A percentile compares a stretch with the other conserved stretches of the same genome.
Evolutionary conservation across 2,888 invertebrate species (phyloP).

Genomic region (Himalopsyche anomala): DNA sequence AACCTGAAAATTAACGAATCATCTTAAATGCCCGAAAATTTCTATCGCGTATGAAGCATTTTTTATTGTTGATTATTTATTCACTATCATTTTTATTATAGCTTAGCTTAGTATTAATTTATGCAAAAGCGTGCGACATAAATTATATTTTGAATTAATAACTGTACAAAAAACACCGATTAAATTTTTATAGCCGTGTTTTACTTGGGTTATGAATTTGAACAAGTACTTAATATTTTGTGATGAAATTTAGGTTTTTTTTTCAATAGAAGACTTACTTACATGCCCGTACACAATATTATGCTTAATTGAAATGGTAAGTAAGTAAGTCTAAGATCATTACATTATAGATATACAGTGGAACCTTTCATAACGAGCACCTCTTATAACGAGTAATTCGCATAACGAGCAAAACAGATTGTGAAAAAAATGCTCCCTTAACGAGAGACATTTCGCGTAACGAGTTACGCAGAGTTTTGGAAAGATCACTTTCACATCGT

Average conservation of each 20-base stretch:
- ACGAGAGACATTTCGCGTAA: too few species aligned
- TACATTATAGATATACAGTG: too few species aligned
- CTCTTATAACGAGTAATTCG: too few species aligned
- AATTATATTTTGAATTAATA: background rate
- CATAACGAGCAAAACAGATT: too few species aligned
- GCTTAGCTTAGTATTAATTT: background rate
- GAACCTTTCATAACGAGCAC: too few species aligned
- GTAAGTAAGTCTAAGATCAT: too few species aligned
- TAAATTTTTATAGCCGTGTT: background rate
- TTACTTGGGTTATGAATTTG: background rate
- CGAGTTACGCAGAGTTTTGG: too few species aligned
- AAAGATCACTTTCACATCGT: too few species aligned
- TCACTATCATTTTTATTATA: background rate
- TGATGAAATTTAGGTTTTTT: background rate
- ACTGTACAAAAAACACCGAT: background rate
- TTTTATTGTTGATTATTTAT: slow-evolving; percentile 8
- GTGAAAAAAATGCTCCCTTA: too few species aligned
- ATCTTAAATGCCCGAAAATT: background rate
- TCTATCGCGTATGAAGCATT: background rate
- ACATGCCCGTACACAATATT: too few species aligned
- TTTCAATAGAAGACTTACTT: too few species aligned
- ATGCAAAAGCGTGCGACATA: slow-evolving; percentile 20
- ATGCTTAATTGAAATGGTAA: too few species aligned
- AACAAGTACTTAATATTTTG: background rate
- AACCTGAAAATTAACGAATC: background rate